Evolutionary conservation across 2,797 vertebrate species (phyloP).

Genomic region (Peromyscus melanophrys): DNA sequence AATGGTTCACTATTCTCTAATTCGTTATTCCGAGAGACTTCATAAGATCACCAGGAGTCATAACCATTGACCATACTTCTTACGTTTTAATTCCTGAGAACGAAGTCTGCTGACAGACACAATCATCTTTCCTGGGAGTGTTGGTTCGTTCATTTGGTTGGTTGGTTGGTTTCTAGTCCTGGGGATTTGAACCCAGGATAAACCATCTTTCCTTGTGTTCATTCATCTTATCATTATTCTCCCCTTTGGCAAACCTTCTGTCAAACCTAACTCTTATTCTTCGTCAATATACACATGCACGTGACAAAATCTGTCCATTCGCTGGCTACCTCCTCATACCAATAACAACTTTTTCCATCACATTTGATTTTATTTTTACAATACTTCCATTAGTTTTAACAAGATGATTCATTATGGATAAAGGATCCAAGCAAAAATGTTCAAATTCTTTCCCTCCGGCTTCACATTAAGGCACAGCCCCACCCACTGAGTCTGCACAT

Average conservation of each 20-base stretch:
- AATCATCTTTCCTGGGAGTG: not conserved
- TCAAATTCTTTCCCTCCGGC: not conserved
- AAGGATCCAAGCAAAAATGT: conserved; percentile 11
- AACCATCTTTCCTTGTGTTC: not conserved
- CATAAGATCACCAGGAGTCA: not conserved
- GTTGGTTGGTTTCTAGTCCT: not conserved
- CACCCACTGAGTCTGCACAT: not conserved
- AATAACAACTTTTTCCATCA: not conserved
- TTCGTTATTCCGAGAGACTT: not conserved
- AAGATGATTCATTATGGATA: not conserved
- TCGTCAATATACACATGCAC: not conserved
- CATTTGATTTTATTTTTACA: conserved; percentile 40
- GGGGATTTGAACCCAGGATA: not conserved
- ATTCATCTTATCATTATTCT: not conserved
- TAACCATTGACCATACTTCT: not conserved
- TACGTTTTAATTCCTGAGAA: not conserved
- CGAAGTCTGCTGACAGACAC: not conserved
- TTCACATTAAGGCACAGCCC: not conserved
- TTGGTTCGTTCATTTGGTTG: not conserved
- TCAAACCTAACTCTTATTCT: not conserved
- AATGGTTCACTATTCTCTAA: not conserved
- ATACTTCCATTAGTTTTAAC: conserved; percentile 8
- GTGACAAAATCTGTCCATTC: not conserved
- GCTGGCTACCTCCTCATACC: not conserved
- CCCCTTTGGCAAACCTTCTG: not conserved